Evolutionary conservation across 2,113 vertebrate species (phyloP).

Genomic region (Rhinolophus ferrumequinum): DNA sequence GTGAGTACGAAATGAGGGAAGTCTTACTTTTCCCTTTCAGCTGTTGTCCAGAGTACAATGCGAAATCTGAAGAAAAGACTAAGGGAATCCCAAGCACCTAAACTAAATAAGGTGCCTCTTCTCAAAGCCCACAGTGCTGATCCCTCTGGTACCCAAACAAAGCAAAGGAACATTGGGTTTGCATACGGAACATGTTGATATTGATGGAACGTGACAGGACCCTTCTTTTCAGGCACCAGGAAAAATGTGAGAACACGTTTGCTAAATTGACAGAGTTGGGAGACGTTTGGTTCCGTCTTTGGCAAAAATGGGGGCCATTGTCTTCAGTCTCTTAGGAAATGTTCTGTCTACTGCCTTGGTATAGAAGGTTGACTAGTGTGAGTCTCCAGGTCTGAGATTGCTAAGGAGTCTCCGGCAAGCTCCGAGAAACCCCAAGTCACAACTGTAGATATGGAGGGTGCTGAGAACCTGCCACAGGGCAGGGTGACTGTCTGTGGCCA

Average conservation of each 20-base stretch:
- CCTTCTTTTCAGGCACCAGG: slow-evolving; percentile 29
- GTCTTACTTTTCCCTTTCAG: not conserved
- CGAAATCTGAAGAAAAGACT: not conserved
- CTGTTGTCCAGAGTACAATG: not conserved
- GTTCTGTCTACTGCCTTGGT: not conserved
- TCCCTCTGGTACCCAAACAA: not conserved
- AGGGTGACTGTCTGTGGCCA: fast-evolving
- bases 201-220: slow-evolving; percentile 62
- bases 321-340: not conserved
- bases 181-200: slow-evolving; percentile 52
- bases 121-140: not conserved
- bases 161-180: slow-evolving; percentile 43
- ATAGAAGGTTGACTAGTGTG: not conserved
- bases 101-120: not conserved
- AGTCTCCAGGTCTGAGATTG: not conserved
- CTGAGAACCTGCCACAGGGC: not conserved
- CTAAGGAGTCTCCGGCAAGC: not conserved
- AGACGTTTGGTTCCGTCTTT: not conserved
- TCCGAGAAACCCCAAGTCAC: not conserved
- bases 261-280: not conserved
- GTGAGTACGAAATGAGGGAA: not conserved
- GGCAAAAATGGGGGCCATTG: not conserved
- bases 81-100: not conserved
- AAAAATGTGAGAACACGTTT: slow-evolving; percentile 56
- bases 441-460: fast-evolving